A percentile compares a stretch with the other conserved stretches of the same genome.
phyloP scores from a whole-genome alignment of 1,140 invertebrate species.

The Patella vulgata region DNA sequence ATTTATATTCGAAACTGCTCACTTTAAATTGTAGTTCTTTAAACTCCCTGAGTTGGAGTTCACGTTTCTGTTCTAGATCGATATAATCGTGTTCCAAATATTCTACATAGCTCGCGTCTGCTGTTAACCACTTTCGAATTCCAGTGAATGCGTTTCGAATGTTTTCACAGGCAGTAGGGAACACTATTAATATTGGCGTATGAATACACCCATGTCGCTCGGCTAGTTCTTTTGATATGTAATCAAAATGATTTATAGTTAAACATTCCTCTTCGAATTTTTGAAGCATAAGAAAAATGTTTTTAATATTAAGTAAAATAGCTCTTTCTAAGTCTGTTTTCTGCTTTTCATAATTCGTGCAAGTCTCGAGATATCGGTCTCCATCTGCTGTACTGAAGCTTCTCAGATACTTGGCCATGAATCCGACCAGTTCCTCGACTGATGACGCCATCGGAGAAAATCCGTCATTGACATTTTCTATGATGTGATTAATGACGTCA shows the following conservation, averaged over 20 bases:
- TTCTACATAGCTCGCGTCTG: slow-evolving; percentile 40
- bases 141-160: slow-evolving; percentile 41
- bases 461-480: slow-evolving; percentile 28
- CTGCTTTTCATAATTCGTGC: slow-evolving; percentile 49
- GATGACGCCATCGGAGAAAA: slow-evolving; percentile 35
- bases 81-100: slow-evolving; percentile 43
- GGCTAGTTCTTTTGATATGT: slow-evolving; percentile 35
- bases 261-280: slow-evolving; percentile 44
- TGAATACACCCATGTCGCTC: slow-evolving; percentile 31
- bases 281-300: slow-evolving; percentile 35
- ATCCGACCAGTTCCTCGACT: slow-evolving; percentile 32
- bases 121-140: slow-evolving; percentile 44
- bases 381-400: slow-evolving; percentile 41
- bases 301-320: slow-evolving; percentile 32
- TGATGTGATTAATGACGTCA: slow-evolving; percentile 25
- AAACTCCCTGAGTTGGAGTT: slow-evolving; percentile 19
- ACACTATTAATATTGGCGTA: slow-evolving; percentile 42
- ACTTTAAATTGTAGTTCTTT: slow-evolving; percentile 37
- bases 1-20: slow-evolving; percentile 38
- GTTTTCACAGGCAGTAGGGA: slow-evolving; percentile 47
- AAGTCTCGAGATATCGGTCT: slow-evolving; percentile 45
- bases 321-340: slow-evolving; percentile 35
- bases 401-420: slow-evolving; percentile 43
- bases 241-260: slow-evolving; percentile 34
- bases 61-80: slow-evolving; percentile 40